Base-by-base conservation (phyloP, 2,888 invertebrate species). In the Phalera bucephala region DNA sequence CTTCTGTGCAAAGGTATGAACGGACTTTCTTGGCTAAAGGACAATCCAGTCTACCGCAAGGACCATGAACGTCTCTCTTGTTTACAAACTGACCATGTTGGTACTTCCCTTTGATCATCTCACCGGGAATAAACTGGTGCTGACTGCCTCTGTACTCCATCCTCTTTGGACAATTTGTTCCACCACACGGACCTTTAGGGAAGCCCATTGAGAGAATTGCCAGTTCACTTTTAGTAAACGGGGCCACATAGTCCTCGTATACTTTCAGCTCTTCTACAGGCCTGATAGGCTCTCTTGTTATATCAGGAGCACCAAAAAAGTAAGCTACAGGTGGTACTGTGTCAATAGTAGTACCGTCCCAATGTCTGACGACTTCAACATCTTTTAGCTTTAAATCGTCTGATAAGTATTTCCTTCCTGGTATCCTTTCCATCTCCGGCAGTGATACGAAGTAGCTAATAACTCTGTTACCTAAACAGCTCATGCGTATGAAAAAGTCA, bases 131-230 rank as follows among this genome's bases (percentile, higher is more conserved):
- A 29, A 89, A 89, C 31, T 83, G 81, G 46, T 89, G 88, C 35
- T 89, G 85, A 43, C 84, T 85, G 1, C 87, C 87, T 49, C 87
- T 71, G 32, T 70, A 88, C 0, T 89, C 86, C 87, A 89, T 84
- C 41, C 89, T 65, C 43, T 80, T 85, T 1, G 71, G 74, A 55
- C 89, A 89, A 31, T 89, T 89, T 0, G 85, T 87, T n/a, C 89
- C 89, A 35, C 87, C 88, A 52, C 89, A 89, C 2, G 88, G 88
- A 0, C 89, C 89, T 57, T 87, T 89, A 1, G 89, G 89, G 36
- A 89, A 89, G 26, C 89, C 89, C 89, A 89, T 89, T 0, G 89
- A 62, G n/a, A 89, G 63, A 35, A 89, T 89, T 0, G 80, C 76
- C 3, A 89, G 53, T 47, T 89, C 89, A 33, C 82, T 83, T 1